Percentiles rank a stretch among this genome's conserved stretches.
Evolutionary conservation across 2,113 vertebrate genomes (phyloP).

Genomic region (Alouatta palliata): DNA sequence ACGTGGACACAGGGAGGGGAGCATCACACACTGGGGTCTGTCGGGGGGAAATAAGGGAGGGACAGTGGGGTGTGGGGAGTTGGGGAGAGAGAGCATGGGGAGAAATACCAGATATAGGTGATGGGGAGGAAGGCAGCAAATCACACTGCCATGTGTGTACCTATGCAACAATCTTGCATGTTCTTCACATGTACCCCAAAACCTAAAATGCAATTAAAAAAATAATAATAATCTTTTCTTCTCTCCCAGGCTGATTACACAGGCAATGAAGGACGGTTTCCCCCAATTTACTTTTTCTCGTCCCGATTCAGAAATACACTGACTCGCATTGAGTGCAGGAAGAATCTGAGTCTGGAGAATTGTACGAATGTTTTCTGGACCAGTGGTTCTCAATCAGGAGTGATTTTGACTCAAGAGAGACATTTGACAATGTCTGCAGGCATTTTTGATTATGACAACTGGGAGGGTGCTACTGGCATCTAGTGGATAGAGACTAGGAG

Average conservation of each 20-base stretch:
- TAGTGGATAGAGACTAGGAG: background rate
- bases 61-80: no score
- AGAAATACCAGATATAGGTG: no score
- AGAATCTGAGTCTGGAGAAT: background rate
- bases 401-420: background rate
- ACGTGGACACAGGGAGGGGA: no score
- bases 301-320: background rate
- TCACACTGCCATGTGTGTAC: no score
- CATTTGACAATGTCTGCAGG: background rate
- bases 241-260: background rate
- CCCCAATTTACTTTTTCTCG: background rate
- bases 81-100: no score
- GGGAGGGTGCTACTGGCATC: background rate
- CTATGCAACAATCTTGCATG: no score
- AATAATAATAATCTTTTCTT: background rate
- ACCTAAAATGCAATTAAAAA: no score
- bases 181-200: no score
- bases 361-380: background rate
- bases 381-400: background rate
- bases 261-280: background rate
- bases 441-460: background rate
- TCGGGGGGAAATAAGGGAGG: no score
- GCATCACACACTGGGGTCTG: no score
- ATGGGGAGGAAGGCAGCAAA: no score
- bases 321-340: background rate